Evolutionary conservation across 2,888 invertebrate species (phyloP), one percentile per base, ranked within the genome.

Genomic region (Operophtera brumata): DNA sequence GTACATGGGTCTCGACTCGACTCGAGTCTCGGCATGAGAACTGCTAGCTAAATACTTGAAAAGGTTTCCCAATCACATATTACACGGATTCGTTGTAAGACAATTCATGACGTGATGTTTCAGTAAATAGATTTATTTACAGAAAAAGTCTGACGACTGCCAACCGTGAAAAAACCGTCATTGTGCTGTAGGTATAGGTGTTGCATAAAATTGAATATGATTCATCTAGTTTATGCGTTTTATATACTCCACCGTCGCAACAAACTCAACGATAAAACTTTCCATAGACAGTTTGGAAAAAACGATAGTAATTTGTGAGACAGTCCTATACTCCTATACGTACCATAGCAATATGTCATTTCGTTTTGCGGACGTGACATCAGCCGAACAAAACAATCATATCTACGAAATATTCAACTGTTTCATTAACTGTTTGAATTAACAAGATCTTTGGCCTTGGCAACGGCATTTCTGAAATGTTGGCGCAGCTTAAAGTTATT

Each of bases 361-460:
- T 37, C 9, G 28, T 26, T 45, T 45, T 34, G 26, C 12, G 34
- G 6, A 45, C 34, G 44, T 34, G 39, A 51, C 44, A 39, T 44
- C 32, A 45, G 26, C 39, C 37, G 6, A 41, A 26, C 35, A 30
- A 28, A 43, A 43, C 30, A 49, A 30, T 10, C 25, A 40, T 34
- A 36, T 41, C 20, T 30, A 35, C 14, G n/a, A 42, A 30, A 48
- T 41, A 47, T 25, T 6, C 13, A 42, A 14, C 26, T 20, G 13
- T 4, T 50, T 45, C 5, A n/a, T 36, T 20, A 28, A 35, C 13
- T n/a, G 11, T 7, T 42, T 11, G 11, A 49, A 43, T 25, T 44
- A 44, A 44, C 36, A 20, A 39, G 39, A 39, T 44, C n/a, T 36
- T 48, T 39, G 39, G 43, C 39, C 50, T 49, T 49, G 49, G 20